Conservation (phyloP, 2,888 invertebrate species). For the Caenorhabditis panamensis region DNA sequence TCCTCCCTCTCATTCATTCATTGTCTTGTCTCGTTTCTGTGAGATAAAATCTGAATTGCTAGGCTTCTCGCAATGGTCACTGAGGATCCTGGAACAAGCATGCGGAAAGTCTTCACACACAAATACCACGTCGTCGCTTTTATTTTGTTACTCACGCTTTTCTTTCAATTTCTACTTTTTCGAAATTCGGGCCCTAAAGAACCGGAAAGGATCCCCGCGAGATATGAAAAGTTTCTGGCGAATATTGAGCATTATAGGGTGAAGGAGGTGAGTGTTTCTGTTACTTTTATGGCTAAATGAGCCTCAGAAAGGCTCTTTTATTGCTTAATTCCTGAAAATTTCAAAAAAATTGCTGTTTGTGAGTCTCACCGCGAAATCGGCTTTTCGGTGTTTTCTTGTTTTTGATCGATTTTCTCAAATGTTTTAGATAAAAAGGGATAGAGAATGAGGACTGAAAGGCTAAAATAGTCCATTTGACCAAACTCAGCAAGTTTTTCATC, state of each 20-base stretch:
- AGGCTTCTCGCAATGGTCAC: neutral
- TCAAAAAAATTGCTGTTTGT: too few relatives aligned
- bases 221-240: neutral
- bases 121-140: neutral
- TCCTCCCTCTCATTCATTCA: conserved; percentile 36
- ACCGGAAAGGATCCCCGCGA: neutral
- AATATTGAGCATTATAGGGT: neutral
- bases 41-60: conserved; percentile 56
- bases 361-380: too few relatives aligned
- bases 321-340: too few relatives aligned
- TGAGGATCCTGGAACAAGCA: neutral
- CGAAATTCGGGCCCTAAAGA: neutral
- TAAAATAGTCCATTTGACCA: too few relatives aligned
- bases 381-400: too few relatives aligned
- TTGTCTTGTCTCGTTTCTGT: conserved; percentile 38
- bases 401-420: too few relatives aligned
- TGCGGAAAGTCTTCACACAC: neutral
- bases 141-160: neutral
- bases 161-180: neutral
- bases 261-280: neutral
- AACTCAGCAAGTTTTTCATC: too few relatives aligned
- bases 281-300: too few relatives aligned
- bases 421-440: too few relatives aligned
- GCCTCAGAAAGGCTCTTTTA: too few relatives aligned
- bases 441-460: too few relatives aligned